phyloP scores from a whole-genome alignment of 2,113 vertebrate species.

The Gila orcuttii region DNA sequence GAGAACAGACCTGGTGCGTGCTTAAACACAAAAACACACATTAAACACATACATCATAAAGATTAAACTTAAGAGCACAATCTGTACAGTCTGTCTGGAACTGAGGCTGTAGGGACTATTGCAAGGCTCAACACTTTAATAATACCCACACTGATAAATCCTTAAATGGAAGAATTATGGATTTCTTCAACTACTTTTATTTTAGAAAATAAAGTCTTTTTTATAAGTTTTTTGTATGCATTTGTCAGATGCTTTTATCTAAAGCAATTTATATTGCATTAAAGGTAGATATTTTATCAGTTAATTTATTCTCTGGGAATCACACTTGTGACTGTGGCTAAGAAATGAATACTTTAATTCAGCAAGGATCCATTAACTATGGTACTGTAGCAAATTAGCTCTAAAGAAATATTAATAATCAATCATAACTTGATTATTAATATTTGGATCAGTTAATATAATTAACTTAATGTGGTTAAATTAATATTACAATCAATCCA shows the following conservation, averaged over 20 bases:
- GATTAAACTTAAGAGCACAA: not conserved
- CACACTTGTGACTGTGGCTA: not conserved
- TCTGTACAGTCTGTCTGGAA: not conserved
- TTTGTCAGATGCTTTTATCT: not conserved
- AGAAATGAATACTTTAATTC: not conserved
- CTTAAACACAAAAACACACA: not conserved
- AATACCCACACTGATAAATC: too few species aligned
- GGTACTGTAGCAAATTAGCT: too few species aligned
- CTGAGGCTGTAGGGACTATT: not conserved
- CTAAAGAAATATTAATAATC: too few species aligned
- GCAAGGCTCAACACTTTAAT: not conserved
- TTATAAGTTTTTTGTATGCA: not conserved
- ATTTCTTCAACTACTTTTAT: not conserved
- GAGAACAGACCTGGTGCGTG: not conserved
- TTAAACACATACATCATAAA: conserved; percentile 7
- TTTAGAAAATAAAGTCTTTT: not conserved
- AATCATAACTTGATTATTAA: too few species aligned
- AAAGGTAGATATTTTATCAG: not conserved
- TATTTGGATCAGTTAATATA: too few species aligned
- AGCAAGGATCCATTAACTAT: not conserved
- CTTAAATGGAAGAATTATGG: not conserved
- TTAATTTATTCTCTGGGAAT: not conserved
- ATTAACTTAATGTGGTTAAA: too few species aligned
- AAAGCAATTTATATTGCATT: not conserved
- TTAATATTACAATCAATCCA: too few species aligned